These are phyloP conservation scores for Macrostomum cliftonense DNA, from an alignment of 2,888 invertebrate species.

Conservation along the genomic window DNA sequence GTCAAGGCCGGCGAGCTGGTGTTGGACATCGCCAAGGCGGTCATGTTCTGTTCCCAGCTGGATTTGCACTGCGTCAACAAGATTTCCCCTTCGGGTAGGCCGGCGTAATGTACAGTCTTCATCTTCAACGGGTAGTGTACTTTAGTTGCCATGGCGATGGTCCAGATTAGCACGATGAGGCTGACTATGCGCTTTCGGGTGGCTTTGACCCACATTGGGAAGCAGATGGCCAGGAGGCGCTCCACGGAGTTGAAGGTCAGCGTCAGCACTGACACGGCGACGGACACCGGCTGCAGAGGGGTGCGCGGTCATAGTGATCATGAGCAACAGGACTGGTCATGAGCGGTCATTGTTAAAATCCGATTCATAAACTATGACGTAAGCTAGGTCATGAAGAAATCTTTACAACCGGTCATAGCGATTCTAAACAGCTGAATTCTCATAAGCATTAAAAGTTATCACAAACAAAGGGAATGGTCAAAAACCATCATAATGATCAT, in stretches of 20 bases:
- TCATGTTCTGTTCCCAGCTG: too few species aligned
- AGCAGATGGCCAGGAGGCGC: conserved; percentile 75
- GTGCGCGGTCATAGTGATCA: too few species aligned
- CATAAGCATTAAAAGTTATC: too few species aligned
- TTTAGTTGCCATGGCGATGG: conserved; percentile 44
- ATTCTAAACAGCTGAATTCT: too few species aligned
- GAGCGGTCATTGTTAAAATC: too few species aligned
- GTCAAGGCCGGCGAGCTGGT: background rate
- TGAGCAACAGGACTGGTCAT: too few species aligned
- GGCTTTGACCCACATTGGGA: conserved; percentile 62
- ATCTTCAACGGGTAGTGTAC: conserved; percentile 1
- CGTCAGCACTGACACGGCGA: conserved; percentile 66
- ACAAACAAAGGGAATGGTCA: too few species aligned
- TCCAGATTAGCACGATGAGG: conserved; percentile 60
- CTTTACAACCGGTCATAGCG: too few species aligned
- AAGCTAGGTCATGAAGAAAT: too few species aligned
- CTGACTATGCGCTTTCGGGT: conserved; percentile 61
- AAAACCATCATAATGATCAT: too few species aligned
- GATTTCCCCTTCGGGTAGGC: background rate
- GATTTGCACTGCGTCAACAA: background rate
- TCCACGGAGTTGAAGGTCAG: conserved; percentile 71
- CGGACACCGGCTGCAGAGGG: conserved; percentile 61
- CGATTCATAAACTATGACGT: too few species aligned
- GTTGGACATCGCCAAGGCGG: too few species aligned
- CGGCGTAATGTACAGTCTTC: background rate